Conservation (phyloP, 2,113 vertebrate species). For the Setophaga coronata region DNA sequence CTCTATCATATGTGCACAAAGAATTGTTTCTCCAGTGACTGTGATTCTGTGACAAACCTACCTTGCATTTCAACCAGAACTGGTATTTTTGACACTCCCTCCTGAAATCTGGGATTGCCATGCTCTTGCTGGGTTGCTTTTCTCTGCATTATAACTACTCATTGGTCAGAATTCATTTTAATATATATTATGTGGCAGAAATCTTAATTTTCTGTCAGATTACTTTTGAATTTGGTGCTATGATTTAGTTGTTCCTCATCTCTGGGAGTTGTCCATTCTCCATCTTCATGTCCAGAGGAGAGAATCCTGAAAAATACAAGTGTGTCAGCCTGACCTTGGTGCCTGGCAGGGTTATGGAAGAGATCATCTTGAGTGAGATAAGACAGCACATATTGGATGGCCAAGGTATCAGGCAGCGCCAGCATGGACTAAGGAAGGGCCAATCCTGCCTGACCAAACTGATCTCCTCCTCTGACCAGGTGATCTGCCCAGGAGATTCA, state of each 20-base stretch:
- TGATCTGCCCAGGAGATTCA: fast-evolving
- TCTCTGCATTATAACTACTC: not conserved
- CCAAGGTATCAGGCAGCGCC: not conserved
- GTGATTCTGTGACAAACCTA: not conserved
- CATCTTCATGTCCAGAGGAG: not conserved
- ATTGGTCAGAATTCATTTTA: not conserved
- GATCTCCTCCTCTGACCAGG: not conserved
- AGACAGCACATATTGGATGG: fast-evolving
- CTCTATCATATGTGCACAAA: not conserved
- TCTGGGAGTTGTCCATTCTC: not conserved
- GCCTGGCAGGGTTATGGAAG: not conserved
- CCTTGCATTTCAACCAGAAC: not conserved
- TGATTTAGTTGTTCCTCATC: not conserved
- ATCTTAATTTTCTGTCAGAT: not conserved
- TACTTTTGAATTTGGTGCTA: not conserved
- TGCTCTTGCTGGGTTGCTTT: not conserved
- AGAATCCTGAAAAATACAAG: not conserved
- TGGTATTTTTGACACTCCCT: not conserved
- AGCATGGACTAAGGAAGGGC: not conserved
- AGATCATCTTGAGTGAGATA: not conserved
- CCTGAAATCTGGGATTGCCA: not conserved
- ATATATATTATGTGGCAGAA: not conserved
- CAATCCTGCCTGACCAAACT: not conserved
- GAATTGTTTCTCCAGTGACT: not conserved
- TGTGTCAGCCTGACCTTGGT: not conserved